Evolutionary conservation across 2,888 invertebrate genomes (phyloP), one percentile per base, ranked within the genome.

Genomic region (Teleogryllus oceanicus): DNA sequence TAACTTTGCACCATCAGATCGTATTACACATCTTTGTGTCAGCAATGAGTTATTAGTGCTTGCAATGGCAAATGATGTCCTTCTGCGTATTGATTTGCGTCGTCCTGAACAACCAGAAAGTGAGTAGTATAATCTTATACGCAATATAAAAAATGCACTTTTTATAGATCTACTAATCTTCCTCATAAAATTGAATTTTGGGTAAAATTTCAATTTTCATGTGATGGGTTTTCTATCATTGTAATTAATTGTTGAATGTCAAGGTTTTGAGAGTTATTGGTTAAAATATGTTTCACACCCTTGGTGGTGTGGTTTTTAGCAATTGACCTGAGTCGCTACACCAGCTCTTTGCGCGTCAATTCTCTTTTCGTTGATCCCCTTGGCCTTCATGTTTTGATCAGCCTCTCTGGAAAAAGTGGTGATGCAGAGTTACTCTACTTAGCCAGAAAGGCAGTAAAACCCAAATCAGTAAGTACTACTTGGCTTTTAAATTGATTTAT

Each of bases 361-460:
- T 90, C 91, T 79, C 86, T 96, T 82, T 96, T 94, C 85, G 87
- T 97, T 79, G 97, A 98, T 87, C 95, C 95, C 0, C 92, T 94
- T 16, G 98, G 97, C 0, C 91, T 92, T 84, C 97, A 98, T 87
- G 88, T 96, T 11, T 89, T 98, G 21, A 89, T 98, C 83, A 90
- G 93, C 79, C 91, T 96, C 84, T 88, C 91, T 4, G 90, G 92
- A 1, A 62, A 62, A 62, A 62, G 62, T 62, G 62, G 16, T 18
- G 62, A 62, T 18, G 85, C 86, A 16, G 97, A 97, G 85, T 89
- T 96, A 50, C 89, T 95, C 24, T 97, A 97, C 85, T 88, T 97
- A 12, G 92, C 95, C 81, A 90, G 92, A 80, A 94, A 92, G 84
- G 92, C 92, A 21, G 90, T 90, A 4, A 96, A 94, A 87, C 89